Conservation (phyloP, 2,888 invertebrate genomes). For the Yponomeuta evonymella region DNA sequence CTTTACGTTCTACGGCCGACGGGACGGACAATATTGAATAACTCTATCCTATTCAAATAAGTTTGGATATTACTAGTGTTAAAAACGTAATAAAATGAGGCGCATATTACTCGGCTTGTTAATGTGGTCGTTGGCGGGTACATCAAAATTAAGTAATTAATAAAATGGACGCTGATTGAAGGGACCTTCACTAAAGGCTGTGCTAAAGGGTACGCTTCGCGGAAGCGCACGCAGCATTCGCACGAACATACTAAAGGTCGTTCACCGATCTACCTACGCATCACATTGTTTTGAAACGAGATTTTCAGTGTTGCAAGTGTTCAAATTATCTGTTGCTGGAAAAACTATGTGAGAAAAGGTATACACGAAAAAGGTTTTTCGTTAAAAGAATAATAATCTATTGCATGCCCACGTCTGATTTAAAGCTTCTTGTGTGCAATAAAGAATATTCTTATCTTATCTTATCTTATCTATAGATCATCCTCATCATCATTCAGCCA, state of each 20-base stretch:
- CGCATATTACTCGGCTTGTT: not conserved
- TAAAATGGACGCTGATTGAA: conserved; percentile 62
- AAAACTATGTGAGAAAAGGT: not conserved
- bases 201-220: conserved; percentile 54
- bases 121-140: not conserved
- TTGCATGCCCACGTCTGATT: too few species aligned
- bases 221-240: conserved; percentile 54
- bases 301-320: not conserved
- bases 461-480: too few species aligned
- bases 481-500: too few species aligned
- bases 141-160: conserved; percentile 63
- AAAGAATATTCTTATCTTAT: too few species aligned
- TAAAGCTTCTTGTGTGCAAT: too few species aligned
- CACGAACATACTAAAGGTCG: conserved; percentile 33
- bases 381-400: not conserved
- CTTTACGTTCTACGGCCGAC: conserved; percentile 46
- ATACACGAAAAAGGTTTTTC: not conserved
- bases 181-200: conserved; percentile 34
- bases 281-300: not conserved
- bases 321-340: not conserved
- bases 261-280: conserved; percentile 9
- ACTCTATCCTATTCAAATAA: not conserved
- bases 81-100: not conserved
- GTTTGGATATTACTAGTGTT: not conserved
- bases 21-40: conserved; percentile 50